phyloP scores from a whole-genome alignment of 2,888 invertebrate species.

The Pristionchus japonicus region DNA sequence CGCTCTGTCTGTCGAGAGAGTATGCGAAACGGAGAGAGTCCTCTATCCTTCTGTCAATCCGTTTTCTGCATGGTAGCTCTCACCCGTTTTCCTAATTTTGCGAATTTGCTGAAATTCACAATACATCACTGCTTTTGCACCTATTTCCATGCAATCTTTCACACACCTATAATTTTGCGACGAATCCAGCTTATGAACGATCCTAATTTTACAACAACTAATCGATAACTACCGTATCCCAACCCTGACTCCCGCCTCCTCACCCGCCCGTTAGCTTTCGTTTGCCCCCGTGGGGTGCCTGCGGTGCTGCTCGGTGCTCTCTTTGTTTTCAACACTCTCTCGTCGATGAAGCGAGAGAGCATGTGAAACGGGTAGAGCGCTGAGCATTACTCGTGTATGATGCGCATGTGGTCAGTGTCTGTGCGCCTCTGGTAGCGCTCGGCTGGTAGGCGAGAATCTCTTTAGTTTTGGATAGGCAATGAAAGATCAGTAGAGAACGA shows the following conservation, averaged over 20 bases:
- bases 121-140: not conserved
- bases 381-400: too few relatives aligned
- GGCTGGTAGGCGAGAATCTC: too few relatives aligned
- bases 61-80: constrained; percentile 18
- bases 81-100: not conserved
- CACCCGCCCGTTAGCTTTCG: not conserved
- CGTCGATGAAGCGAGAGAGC: too few relatives aligned
- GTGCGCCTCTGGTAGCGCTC: too few relatives aligned
- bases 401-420: too few relatives aligned
- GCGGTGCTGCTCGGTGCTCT: too few relatives aligned
- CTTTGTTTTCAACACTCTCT: too few relatives aligned
- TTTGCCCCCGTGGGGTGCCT: not conserved
- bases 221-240: not conserved
- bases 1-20: not conserved
- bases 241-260: not conserved
- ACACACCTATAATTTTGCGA: not conserved
- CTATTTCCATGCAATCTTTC: not conserved
- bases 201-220: not conserved
- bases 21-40: not conserved
- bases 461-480: too few relatives aligned
- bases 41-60: not conserved
- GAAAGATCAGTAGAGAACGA: too few relatives aligned
- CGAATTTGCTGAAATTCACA: not conserved
- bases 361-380: too few relatives aligned
- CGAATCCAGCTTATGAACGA: not conserved